Conservation (phyloP, 1,140 invertebrate species). For the Dryas iulia region DNA sequence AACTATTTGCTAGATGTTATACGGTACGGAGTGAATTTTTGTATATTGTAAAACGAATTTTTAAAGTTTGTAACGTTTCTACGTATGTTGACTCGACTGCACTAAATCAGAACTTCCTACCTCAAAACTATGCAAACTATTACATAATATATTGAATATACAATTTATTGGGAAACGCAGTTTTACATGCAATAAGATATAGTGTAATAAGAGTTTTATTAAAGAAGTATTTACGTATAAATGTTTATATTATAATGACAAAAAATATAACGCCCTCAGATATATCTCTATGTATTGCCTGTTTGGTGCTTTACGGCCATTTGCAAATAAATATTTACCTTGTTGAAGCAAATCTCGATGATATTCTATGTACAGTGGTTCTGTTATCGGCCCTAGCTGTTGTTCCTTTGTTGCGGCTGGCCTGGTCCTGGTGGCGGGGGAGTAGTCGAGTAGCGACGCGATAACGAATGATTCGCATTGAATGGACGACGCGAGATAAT, state of each 20-base stretch:
- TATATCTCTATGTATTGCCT: conserved; percentile 48
- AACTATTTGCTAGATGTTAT: conserved; percentile 76
- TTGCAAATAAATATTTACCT: conserved; percentile 57
- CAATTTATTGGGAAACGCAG: conserved; percentile 67
- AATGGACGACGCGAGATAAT: background rate
- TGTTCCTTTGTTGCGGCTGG: conserved; percentile 40
- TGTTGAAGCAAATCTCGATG: conserved; percentile 45
- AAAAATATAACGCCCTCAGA: conserved; percentile 61
- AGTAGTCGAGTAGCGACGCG: background rate
- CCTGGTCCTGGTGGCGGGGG: background rate
- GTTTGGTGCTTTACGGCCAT: conserved; percentile 72
- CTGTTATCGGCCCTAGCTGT: conserved; percentile 20
- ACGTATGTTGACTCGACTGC: conserved; percentile 45
- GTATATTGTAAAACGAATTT: conserved; percentile 76
- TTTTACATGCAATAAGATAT: conserved; percentile 73
- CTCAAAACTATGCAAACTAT: conserved; percentile 73
- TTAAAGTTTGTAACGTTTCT: conserved; percentile 73
- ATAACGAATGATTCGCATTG: conserved; percentile 2
- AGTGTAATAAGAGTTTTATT: conserved; percentile 76
- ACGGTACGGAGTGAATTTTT: conserved; percentile 68
- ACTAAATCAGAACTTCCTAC: conserved; percentile 69
- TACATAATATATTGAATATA: conserved; percentile 64
- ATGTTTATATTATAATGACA: conserved; percentile 67
- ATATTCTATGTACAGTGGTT: conserved; percentile 30
- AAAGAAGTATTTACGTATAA: conserved; percentile 76